Base-by-base conservation (phyloP, 2,797 vertebrate species). In the Sebastolobus alascanus region DNA sequence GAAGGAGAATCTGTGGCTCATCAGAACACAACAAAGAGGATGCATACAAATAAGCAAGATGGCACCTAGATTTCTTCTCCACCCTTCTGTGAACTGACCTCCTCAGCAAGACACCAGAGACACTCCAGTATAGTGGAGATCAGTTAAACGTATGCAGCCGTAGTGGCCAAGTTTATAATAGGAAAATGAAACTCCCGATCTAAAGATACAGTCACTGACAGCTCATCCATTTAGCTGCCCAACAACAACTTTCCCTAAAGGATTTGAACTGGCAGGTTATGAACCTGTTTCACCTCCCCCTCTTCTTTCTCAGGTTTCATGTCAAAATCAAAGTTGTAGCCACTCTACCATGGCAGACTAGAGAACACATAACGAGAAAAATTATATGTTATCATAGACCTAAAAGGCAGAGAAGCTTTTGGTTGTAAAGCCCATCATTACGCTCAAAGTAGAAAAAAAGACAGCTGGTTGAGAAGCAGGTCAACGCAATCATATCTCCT, bases 161-260 rank as follows among this genome's bases (percentile, higher is more conserved):
- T 11, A 37, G 58, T 4, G 10, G 20, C 14, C n/a, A 61, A 60
- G n/a, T 66, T 29, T 55, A 67, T 67, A 22, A 37, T 18, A 43
- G 40, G 37, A 61, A 71, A 71, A 59, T 79, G 7, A 5, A 79
- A 71, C 40, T 20, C 22, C 27, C 13, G 22, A 8, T 70, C 20
- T 8, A 55, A 33, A 12, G 22, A 54, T 25, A 43, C 6, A 65
- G 52, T 31, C 31, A 56, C 46, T 18, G 63, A 72, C 58, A 68
- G 11, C 61, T 68, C 29, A 73, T 52, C 20, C 12, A 59, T 79
- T 77, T 3, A 54, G 31, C 22, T 6, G 2, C 7, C 20, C 29
- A 54, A 3, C n/a, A 40, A 35, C 20, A 50, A 18, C 16, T 29
- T 16, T 68, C 37, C 37, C 14, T 27, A 14, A 35, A 58, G 25